Conservation (phyloP, 1,140 invertebrate species). For the Calephelis nemesis region DNA sequence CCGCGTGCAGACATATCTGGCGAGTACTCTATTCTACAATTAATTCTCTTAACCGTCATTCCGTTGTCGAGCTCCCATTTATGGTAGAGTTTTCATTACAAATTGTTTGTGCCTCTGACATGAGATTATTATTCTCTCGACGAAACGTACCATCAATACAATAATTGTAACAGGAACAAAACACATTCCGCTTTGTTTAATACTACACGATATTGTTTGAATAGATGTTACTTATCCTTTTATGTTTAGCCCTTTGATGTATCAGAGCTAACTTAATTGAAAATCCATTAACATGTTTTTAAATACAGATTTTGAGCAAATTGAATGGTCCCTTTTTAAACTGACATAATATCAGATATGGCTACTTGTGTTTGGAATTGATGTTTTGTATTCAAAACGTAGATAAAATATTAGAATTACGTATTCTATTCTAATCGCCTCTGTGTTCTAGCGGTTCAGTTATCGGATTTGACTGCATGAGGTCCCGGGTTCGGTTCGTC, state of each 20-base stretch:
- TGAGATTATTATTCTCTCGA: slow-evolving; percentile 8
- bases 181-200: slow-evolving; percentile 22
- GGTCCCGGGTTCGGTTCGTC: too few species aligned
- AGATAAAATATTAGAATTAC: too few species aligned
- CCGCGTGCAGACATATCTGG: too few species aligned
- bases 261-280: slow-evolving; percentile 9
- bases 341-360: neutral
- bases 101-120: slow-evolving; percentile 16
- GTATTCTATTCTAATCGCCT: too few species aligned
- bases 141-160: slow-evolving; percentile 14
- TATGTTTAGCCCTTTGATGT: slow-evolving; percentile 12
- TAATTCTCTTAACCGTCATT: slow-evolving; percentile 7
- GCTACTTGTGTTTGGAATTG: neutral
- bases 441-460: too few species aligned
- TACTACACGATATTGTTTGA: slow-evolving; percentile 20
- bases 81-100: slow-evolving; percentile 14
- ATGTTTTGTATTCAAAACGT: neutral
- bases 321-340: too few species aligned
- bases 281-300: neutral
- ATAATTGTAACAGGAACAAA: slow-evolving; percentile 18
- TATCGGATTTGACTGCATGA: too few species aligned
- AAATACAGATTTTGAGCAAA: neutral
- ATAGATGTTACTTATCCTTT: slow-evolving; percentile 13
- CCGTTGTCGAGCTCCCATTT: slow-evolving; percentile 3
- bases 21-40: neutral